Evolutionary conservation across 1,140 invertebrate species (phyloP), one percentile per base, ranked within the genome.

Genomic region (Parasteatoda tepidariorum): DNA sequence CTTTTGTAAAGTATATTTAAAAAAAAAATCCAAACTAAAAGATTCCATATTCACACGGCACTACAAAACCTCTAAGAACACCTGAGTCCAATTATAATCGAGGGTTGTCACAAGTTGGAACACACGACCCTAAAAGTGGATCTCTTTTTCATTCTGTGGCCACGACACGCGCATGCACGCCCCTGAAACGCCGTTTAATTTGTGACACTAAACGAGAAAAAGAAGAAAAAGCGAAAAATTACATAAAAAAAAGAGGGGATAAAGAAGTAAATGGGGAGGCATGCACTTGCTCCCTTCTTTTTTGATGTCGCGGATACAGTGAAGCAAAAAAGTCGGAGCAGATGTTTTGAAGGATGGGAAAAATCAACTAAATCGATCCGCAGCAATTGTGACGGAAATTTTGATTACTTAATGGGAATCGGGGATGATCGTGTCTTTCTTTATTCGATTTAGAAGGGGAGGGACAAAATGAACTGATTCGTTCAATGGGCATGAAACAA

Each of bases 261-360:
- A 4, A 4, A 48, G 38, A 9, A 18, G 38, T 13, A 13, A 41
- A 41, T 5, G 38, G 38, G 38, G 4, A 48, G 0, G 4, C 38
- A 68, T 26, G 33, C 34, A 48, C 66, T 48, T 67, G 3, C 13
- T 0, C 22, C 15, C 24, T 11, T 13, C 28, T 67, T 11, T 4
- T 5, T 6, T 1, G 22, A 9, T 48, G 33, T 38, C 34, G 34
- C 24, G 55, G 22, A 55, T 11, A 13, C 15, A 30, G 13, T 33
- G 34, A 41, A 33, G 33, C 54, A 30, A n/a, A 31, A 38, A 11
- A 7, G 2, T 7, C 28, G n/a, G 33, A 30, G 54, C 71, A 74
- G 71, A 74, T 74, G 71, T 61, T 74, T 61, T 18, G 24, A 64
- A 57, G 55, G 31, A 34, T 31, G 55, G 31, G 55, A 74, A 74